These are phyloP conservation scores for Mallotus villosus DNA, from an alignment of 2,797 vertebrate genomes.

Conservation along the genomic window DNA sequence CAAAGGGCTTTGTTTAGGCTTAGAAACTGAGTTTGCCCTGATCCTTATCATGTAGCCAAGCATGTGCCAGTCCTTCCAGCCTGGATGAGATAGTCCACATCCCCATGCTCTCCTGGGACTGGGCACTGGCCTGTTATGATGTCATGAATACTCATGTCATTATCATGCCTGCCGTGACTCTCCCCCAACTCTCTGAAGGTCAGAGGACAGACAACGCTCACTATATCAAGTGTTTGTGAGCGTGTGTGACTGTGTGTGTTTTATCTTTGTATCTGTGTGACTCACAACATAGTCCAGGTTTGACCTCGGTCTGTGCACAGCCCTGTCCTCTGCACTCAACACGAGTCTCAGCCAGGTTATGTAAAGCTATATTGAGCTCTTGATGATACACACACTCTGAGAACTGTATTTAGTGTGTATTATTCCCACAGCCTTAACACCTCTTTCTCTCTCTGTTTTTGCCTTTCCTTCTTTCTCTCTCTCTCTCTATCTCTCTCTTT, in stretches of 20 bases:
- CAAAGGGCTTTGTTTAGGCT: too few species aligned
- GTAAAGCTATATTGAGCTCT: not conserved
- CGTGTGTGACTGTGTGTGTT: not conserved
- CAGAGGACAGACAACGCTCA: conserved; percentile 1
- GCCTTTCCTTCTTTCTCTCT: not conserved
- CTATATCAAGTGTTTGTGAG: not conserved
- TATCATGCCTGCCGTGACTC: conserved; percentile 17
- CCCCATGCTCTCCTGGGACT: conserved; percentile 19
- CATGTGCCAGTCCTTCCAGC: not conserved
- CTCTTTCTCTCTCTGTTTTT: conserved; percentile 11
- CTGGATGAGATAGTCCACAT: not conserved
- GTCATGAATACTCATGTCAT: conserved; percentile 40
- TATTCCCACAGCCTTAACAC: not conserved
- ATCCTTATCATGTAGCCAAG: too few species aligned
- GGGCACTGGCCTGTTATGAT: conserved; percentile 1
- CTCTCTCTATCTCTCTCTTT: conserved; percentile 7
- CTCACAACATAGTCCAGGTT: not conserved
- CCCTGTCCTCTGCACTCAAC: not conserved
- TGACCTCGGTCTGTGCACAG: not conserved
- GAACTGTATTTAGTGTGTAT: not conserved
- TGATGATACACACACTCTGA: not conserved
- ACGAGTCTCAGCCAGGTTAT: not conserved
- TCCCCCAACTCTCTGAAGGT: conserved; percentile 25
- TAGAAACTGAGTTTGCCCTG: too few species aligned
- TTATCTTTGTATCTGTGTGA: not conserved